Evolutionary conservation across 1,140 invertebrate species (phyloP), one percentile per base, ranked within the genome.

Genomic region (Oncopodura yosiiana): DNA sequence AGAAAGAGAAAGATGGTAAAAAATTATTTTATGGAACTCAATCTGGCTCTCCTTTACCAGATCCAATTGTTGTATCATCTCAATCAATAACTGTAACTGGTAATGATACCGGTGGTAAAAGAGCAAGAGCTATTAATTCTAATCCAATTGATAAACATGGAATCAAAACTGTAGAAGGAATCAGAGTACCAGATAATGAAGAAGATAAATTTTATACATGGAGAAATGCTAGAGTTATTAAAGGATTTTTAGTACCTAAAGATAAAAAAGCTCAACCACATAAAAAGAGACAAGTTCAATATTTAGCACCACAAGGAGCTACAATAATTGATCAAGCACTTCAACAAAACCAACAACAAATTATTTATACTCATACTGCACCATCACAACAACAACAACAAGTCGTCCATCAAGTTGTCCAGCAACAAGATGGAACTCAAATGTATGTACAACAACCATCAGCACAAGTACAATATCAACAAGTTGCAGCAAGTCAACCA

Each of bases 191-290:
- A 0, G 86, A 91, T 61, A 83, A 87, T 49, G 83, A 86, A 39
- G 78, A 79, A 39, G 86, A 90, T 63, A 81, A 81, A 51, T 68
- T 75, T 11, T 82, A 84, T 65, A 82, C 78, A 2, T 91, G 86
- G 86, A 75, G 87, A 43, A 90, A 90, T 69, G 86, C 86, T 0
- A 71, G 86, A 53, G 85, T 91, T 1, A 84, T 90, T 23, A 88
- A 90, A 63, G 83, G 83, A 38, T 78, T 83, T 67, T 66, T 89
- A 49, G 69, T 86, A 23, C 78, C 81, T 0, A 61, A 61, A 37
- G 53, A 37, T 14, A 27, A 38, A 19, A 32, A 43, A 4, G 56
- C 56, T 5, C 43, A 58, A 24, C 51, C 51, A 14, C 56, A 58
- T 21, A 18, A 30, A n/a, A 55, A 59, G 24, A 34, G 57, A 6